These are phyloP conservation scores for Drosophila jambulina DNA, from an alignment of 1,140 invertebrate species.

Conservation along the genomic window DNA sequence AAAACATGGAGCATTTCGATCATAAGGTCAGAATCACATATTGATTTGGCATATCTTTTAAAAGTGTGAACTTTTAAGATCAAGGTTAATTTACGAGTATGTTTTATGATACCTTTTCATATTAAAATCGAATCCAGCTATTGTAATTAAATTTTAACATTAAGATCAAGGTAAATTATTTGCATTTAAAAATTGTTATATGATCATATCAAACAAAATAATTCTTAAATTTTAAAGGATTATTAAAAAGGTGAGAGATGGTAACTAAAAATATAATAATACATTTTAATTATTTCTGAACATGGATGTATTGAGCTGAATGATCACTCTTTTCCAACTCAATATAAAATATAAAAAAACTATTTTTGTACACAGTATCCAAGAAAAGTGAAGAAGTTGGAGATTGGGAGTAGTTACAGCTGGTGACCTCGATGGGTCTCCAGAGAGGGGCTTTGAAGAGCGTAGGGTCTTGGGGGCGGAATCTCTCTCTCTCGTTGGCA, in stretches of 20 bases:
- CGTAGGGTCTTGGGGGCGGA: conserved; percentile 25
- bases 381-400: conserved; percentile 16
- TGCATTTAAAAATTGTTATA: not conserved
- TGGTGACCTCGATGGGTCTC: conserved; percentile 28
- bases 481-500: conserved; percentile 7
- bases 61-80: not conserved
- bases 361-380: conserved; percentile 11
- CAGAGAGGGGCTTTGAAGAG: conserved; percentile 26
- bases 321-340: not conserved
- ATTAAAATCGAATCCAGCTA: not conserved
- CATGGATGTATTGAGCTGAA: no score
- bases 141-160: not conserved
- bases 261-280: no score
- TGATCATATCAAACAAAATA: no score
- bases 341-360: not conserved
- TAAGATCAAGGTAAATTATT: not conserved
- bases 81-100: not conserved
- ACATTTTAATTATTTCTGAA: no score
- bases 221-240: not conserved
- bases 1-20: conserved; percentile 4
- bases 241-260: not conserved
- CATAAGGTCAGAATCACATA: conserved; percentile 14
- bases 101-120: not conserved
- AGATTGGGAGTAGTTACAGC: conserved; percentile 24
- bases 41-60: not conserved